These are phyloP conservation scores for Phasia obesa DNA, from an alignment of 2,888 invertebrate species.

Conservation along the genomic window DNA sequence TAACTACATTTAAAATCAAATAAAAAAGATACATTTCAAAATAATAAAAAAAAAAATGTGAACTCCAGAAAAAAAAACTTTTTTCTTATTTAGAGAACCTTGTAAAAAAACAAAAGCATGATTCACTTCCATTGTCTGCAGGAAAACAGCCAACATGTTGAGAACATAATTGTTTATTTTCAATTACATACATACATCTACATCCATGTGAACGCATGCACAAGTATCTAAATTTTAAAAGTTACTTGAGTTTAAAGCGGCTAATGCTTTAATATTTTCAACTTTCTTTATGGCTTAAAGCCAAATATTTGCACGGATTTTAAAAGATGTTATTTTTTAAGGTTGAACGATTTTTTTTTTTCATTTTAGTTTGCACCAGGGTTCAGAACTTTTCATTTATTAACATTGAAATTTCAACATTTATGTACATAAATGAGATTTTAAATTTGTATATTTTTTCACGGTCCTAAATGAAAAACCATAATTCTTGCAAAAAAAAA, in stretches of 20 bases:
- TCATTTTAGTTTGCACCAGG: background rate
- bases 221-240: background rate
- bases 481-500: too few species aligned
- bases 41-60: background rate
- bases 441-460: too few species aligned
- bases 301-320: conserved; percentile 64
- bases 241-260: conserved; percentile 7
- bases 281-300: conserved; percentile 58
- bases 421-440: too few species aligned
- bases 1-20: background rate
- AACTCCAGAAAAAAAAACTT: too few species aligned
- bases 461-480: too few species aligned
- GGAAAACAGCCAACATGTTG: background rate
- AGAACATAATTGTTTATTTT: conserved; percentile 21
- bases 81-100: too few species aligned
- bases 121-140: conserved; percentile 42
- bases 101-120: conserved; percentile 22
- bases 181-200: background rate
- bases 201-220: background rate
- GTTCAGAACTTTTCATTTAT: too few species aligned
- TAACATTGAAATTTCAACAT: too few species aligned
- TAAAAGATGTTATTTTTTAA: conserved; percentile 18
- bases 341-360: background rate
- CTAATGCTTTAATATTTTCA: conserved; percentile 33
- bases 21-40: background rate